Conservation (phyloP, 1,140 invertebrate genomes). For the Ips nitidus region DNA sequence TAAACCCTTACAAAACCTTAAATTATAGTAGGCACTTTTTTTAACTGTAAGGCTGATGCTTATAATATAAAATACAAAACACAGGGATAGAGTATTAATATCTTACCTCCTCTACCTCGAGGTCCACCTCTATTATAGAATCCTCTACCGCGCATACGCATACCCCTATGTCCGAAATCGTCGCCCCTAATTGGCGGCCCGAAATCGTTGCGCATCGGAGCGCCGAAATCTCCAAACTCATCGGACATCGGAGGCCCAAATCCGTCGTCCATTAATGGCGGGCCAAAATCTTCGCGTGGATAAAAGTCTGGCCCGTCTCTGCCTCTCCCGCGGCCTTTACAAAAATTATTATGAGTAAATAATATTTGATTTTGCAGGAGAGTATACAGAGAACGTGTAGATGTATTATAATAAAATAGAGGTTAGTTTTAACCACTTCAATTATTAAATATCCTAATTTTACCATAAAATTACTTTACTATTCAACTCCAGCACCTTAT, state of each 20-base stretch:
- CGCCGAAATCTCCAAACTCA: constrained; percentile 20
- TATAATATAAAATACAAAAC: background rate
- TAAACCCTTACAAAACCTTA: no score
- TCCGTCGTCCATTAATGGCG: constrained; percentile 22
- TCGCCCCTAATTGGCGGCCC: constrained; percentile 18
- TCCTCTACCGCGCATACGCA: constrained; percentile 43
- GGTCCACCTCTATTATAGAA: constrained; percentile 51
- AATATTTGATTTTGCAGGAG: background rate
- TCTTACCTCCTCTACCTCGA: constrained; percentile 48
- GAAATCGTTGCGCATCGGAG: constrained; percentile 14
- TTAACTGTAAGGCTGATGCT: no score
- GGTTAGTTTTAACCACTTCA: background rate
- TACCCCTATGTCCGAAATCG: constrained; percentile 34
- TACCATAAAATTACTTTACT: no score
- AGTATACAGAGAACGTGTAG: background rate
- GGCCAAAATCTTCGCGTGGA: constrained; percentile 22
- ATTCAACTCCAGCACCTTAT: no score
- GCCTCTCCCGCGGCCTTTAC: constrained; percentile 28
- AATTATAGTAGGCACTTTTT: no score
- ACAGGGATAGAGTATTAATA: constrained; percentile 5
- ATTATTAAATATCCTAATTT: background rate
- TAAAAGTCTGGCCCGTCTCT: constrained; percentile 32
- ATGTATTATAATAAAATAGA: background rate
- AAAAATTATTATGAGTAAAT: constrained; percentile 5
- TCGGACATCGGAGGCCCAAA: constrained; percentile 19